A percentile compares a stretch with the other conserved stretches of the same genome.
phyloP scores from a whole-genome alignment of 1,140 invertebrate species.

The Mactra quadrangularis region DNA sequence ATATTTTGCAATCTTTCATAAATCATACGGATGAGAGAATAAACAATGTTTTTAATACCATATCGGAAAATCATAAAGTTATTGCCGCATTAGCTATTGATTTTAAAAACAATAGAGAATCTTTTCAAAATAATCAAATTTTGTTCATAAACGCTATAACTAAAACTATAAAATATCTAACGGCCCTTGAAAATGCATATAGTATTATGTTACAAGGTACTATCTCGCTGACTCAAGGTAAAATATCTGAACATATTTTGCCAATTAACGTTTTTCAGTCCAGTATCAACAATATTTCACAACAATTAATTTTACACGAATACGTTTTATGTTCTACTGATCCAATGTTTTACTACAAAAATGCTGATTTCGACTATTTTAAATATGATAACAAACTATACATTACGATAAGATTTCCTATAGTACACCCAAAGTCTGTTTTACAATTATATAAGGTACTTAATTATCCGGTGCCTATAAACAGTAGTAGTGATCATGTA shows the following conservation, averaged over 20 bases:
- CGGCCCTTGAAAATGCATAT: neutral
- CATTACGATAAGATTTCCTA: neutral
- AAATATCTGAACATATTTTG: neutral
- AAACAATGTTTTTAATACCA: neutral
- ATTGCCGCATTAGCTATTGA: neutral
- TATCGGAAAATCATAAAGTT: neutral
- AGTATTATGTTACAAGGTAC: neutral
- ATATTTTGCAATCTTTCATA: neutral
- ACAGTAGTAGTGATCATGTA: neutral
- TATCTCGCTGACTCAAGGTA: neutral
- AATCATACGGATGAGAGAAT: constrained; percentile 3
- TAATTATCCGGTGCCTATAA: neutral
- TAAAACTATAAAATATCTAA: neutral
- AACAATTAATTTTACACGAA: neutral
- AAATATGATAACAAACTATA: neutral
- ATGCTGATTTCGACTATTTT: neutral
- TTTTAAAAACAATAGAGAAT: neutral
- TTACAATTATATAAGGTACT: constrained; percentile 1
- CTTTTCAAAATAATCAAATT: neutral
- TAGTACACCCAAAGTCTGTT: neutral
- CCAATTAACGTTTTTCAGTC: neutral
- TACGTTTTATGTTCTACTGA: neutral
- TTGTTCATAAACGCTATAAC: neutral
- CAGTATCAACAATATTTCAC: neutral
- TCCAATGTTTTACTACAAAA: neutral